phyloP scores from a whole-genome alignment of 2,888 invertebrate species.

The Drosophila anceps region DNA sequence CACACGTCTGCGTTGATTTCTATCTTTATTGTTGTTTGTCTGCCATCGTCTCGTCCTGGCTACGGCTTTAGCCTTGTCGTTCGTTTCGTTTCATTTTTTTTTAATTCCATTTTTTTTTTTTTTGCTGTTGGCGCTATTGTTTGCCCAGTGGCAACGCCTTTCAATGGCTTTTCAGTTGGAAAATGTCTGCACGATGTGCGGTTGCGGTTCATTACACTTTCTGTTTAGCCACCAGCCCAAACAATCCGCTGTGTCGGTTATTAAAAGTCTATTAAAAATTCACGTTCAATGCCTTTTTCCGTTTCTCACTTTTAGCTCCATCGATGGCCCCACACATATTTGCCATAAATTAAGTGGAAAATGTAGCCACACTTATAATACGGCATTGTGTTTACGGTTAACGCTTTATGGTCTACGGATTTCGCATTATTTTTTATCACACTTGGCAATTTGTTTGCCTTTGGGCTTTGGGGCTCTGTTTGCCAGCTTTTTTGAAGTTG shows the following conservation, averaged over 20 bases:
- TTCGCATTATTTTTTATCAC: slow-evolving; percentile 62
- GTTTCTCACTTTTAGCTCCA: slow-evolving; percentile 16
- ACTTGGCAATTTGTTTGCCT: slow-evolving; percentile 66
- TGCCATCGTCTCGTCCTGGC: slow-evolving; percentile 45
- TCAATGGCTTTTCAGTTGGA: slow-evolving; percentile 76
- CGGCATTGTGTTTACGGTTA: slow-evolving; percentile 55
- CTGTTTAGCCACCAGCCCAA: slow-evolving; percentile 65
- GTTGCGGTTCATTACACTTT: slow-evolving; percentile 80
- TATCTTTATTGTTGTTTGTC: slow-evolving; percentile 80
- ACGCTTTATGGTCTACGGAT: slow-evolving; percentile 39
- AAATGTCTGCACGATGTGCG: slow-evolving; percentile 77
- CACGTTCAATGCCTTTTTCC: slow-evolving; percentile 56
- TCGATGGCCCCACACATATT: slow-evolving; percentile 43
- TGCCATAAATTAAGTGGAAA: slow-evolving; percentile 78
- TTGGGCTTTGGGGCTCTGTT: slow-evolving; percentile 55
- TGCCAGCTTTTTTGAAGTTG: slow-evolving; percentile 33
- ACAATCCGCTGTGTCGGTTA: slow-evolving; percentile 50
- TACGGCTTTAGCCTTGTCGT: slow-evolving; percentile 19
- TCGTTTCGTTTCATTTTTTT: slow-evolving; percentile 22
- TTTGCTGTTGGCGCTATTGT: slow-evolving; percentile 55
- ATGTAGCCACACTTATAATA: slow-evolving; percentile 66
- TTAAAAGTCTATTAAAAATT: slow-evolving; percentile 80
- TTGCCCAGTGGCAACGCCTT: slow-evolving; percentile 76
- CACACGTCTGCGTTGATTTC: slow-evolving; percentile 80
- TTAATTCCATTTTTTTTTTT: slow-evolving; percentile 24